Evolutionary conservation across 2,797 vertebrate species (phyloP), one percentile per base, ranked within the genome.

Genomic region (Acanthis flammea): DNA sequence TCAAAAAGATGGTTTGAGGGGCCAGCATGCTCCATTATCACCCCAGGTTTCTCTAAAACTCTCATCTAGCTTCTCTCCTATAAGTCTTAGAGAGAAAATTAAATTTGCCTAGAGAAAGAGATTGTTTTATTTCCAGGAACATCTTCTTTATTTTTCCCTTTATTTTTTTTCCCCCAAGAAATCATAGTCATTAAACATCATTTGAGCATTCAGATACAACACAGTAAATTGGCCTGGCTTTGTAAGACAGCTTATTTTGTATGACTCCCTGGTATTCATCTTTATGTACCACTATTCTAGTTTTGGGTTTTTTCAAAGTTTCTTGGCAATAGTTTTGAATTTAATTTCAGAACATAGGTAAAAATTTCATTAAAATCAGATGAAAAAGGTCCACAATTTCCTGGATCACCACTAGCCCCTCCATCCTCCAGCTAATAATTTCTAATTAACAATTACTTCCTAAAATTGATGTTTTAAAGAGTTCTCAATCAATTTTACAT

Each of bases 101-200:
- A 79, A 85, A 92, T 85, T 91, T 91, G 58, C 71, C 58, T 53
- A 67, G 87, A 90, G 76, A 96, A 96, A 92, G 67, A 78, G 65
- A 72, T 35, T 86, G 73, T 58, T 57, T 47, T 78, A 61, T 94
- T 96, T 93, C 84, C 63, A 93, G 60, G 81, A 91, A 75, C 18
- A 41, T 73, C 57, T 50, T 71, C n/a, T 67, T 73, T 87, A 41
- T 80, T 94, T 90, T 89, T 55, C 3, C 41, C 12, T 50, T 50
- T 63, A 33, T 57, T 31, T 78, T 82, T 83, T 86, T 86, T 41
- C 5, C 44, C 78, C 37, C 28, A 42, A 76, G 87, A 94, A 94
- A 87, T 90, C 63, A 67, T 78, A 73, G 81, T 95, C 75, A 85
- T 97, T 94, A 96, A 93, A 90, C 41, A 60, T 73, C 45, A 80